phyloP scores from a whole-genome alignment of 2,113 vertebrate genomes.

The Apeltes quadracus region DNA sequence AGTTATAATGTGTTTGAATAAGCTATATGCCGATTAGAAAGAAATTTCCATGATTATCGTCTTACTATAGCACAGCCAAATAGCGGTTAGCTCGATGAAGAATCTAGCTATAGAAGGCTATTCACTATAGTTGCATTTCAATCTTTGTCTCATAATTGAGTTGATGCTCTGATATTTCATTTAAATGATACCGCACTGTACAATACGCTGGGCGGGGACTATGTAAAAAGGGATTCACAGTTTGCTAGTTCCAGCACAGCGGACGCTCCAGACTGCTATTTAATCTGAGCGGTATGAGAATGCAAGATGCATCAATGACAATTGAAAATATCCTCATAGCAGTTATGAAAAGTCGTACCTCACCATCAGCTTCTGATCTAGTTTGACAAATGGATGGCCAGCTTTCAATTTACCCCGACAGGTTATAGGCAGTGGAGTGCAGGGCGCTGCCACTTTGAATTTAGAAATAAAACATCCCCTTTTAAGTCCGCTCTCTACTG shows the following conservation, averaged over 20 bases:
- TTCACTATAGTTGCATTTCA: background rate
- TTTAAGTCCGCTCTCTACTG: constrained; percentile 44
- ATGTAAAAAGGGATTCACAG: constrained; percentile 9
- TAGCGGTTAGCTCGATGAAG: background rate
- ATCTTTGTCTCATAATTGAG: background rate
- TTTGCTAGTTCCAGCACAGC: constrained; percentile 37
- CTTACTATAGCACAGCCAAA: background rate
- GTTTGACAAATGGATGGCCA: constrained; percentile 76
- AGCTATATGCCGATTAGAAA: background rate
- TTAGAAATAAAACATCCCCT: constrained; percentile 52
- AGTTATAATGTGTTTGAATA: constrained; percentile 2
- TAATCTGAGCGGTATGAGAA: constrained; percentile 51
- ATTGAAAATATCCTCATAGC: constrained; percentile 62
- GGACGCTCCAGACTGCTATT: constrained; percentile 40
- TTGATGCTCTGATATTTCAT: background rate
- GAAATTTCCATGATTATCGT: background rate
- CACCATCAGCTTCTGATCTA: constrained; percentile 73
- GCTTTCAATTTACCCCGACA: constrained; percentile 67
- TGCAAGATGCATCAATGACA: constrained; percentile 64
- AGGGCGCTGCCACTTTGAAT: constrained; percentile 64
- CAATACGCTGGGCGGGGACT: background rate
- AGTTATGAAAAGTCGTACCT: constrained; percentile 63
- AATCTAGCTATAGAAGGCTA: background rate
- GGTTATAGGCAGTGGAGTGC: constrained; percentile 43
- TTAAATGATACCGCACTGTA: background rate